These are phyloP conservation scores for Eurosta solidaginis DNA, from an alignment of 1,140 invertebrate genomes.

Conservation along the genomic window DNA sequence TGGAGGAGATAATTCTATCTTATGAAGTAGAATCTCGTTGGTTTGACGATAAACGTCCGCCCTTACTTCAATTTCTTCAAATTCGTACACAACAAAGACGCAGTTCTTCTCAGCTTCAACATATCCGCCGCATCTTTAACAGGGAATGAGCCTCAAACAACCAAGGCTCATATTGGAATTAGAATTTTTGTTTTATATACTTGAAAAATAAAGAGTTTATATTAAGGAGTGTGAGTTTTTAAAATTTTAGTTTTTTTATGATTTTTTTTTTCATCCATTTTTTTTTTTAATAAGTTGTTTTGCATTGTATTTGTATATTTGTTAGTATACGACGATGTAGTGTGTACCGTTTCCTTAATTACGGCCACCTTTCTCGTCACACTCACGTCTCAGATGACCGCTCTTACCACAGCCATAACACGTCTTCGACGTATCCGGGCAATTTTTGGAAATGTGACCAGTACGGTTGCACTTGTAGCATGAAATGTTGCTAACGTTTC, in stretches of 20 bases:
- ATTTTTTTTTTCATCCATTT: constrained; percentile 20
- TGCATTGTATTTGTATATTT: constrained; percentile 10
- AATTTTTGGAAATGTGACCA: constrained; percentile 88
- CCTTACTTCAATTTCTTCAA: not conserved
- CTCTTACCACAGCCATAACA: constrained; percentile 89
- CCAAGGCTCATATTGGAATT: not conserved
- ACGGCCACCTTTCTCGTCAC: constrained; percentile 70
- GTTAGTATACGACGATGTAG: constrained; percentile 24
- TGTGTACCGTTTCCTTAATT: constrained; percentile 48
- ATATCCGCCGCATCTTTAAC: not conserved
- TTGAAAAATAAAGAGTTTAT: constrained; percentile 18
- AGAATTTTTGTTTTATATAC: constrained; percentile 1
- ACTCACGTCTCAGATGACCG: constrained; percentile 89
- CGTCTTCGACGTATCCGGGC: constrained; percentile 80
- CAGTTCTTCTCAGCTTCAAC: not conserved
- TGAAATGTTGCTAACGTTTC: constrained; percentile 62
- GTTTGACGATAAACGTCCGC: constrained; percentile 14
- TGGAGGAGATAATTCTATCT: constrained; percentile 15
- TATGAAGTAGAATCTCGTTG: constrained; percentile 22
- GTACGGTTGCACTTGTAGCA: constrained; percentile 90
- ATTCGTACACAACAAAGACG: no score
- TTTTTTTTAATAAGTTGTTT: constrained; percentile 32
- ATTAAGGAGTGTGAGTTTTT: constrained; percentile 4
- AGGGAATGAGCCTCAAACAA: not conserved
- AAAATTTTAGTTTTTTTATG: constrained; percentile 7